Percentiles rank a stretch among this genome's conserved stretches.
phyloP scores from a whole-genome alignment of 2,888 invertebrate species.

The Campoplex nolae region DNA sequence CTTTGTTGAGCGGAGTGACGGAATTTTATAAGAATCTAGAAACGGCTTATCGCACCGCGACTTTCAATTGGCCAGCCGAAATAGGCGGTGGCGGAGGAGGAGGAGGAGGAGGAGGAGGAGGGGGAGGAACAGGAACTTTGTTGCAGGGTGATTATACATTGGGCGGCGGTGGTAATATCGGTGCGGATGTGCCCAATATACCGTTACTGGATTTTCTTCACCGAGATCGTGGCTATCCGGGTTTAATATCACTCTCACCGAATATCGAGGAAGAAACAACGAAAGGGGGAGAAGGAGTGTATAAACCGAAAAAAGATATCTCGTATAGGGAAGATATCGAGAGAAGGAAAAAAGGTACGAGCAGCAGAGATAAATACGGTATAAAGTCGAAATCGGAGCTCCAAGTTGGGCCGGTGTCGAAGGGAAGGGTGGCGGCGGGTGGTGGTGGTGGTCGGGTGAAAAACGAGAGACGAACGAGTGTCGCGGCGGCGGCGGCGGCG shows the following conservation, averaged over 20 bases:
- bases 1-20: constrained; percentile 52
- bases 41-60: constrained; percentile 46
- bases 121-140: not conserved
- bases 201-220: constrained; percentile 40
- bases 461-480: constrained; percentile 55
- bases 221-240: constrained; percentile 43
- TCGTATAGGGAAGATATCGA: constrained; percentile 11
- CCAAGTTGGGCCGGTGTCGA: constrained; percentile 29
- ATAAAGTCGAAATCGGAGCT: constrained; percentile 55
- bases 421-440: not conserved
- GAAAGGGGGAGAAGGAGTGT: not conserved
- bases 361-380: not conserved
- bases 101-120: not conserved
- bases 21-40: constrained; percentile 64
- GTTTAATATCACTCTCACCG: constrained; percentile 34
- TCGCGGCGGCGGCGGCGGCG: constrained; percentile 32
- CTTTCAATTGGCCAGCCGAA: constrained; percentile 16
- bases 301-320: not conserved
- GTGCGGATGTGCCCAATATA: constrained; percentile 35
- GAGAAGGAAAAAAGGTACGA: not conserved
- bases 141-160: constrained; percentile 14
- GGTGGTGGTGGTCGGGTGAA: constrained; percentile 32
- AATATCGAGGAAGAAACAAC: constrained; percentile 43
- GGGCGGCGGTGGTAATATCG: not conserved
- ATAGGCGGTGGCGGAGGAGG: not conserved